Percentiles rank a stretch among this genome's conserved stretches.
Conservation (phyloP, 2,797 vertebrate species). For the Phataginus tetradactyla region DNA sequence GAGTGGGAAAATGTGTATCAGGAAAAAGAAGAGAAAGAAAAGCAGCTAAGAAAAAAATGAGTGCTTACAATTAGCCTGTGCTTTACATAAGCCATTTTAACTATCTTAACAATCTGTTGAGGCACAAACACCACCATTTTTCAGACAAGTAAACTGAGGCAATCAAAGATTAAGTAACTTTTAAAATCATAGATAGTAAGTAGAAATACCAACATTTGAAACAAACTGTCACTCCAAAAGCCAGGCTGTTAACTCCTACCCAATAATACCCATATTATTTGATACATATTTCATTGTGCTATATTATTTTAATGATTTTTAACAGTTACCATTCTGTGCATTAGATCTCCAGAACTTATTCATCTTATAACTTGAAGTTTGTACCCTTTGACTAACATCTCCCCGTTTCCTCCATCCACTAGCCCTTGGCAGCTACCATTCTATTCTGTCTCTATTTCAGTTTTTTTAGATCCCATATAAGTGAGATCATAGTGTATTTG, state of each 20-base stretch:
- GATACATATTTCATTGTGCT: not conserved
- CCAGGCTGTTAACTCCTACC: not conserved
- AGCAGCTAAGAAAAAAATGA: not conserved
- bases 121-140: not conserved
- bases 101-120: not conserved
- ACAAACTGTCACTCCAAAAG: not conserved
- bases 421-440: not conserved
- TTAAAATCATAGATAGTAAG: not conserved
- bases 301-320: not conserved
- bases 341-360: not conserved
- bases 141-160: not conserved
- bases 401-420: not conserved
- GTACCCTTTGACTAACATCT: not conserved
- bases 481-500: not conserved
- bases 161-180: not conserved
- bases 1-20: not conserved
- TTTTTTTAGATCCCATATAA: not conserved
- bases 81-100: not conserved
- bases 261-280: not conserved
- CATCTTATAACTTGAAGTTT: not conserved
- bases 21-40: not conserved
- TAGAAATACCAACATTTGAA: not conserved
- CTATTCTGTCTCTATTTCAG: not conserved
- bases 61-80: not conserved
- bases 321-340: not conserved